Conservation (phyloP, 2,113 vertebrate genomes). For the Micromys minutus region DNA sequence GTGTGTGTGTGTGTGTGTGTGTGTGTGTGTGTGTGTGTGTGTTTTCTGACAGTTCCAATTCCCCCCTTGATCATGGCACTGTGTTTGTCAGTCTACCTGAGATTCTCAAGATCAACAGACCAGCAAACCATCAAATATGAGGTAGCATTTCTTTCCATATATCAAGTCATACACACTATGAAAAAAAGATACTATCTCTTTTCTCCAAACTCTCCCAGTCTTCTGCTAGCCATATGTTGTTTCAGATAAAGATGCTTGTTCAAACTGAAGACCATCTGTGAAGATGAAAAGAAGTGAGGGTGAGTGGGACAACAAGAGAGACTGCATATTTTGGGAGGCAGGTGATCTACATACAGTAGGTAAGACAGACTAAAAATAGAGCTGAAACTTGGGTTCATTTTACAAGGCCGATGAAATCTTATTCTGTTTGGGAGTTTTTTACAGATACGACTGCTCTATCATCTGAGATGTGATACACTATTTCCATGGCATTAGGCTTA, state of each 20-base stretch:
- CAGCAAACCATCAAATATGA: background rate
- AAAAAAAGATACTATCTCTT: background rate
- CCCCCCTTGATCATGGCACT: background rate
- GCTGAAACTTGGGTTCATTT: too few relatives aligned
- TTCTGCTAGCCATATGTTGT: background rate
- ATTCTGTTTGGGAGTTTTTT: background rate
- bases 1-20: too few relatives aligned
- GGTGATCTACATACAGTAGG: fast-evolving
- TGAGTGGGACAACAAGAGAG: fast-evolving
- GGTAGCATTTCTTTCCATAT: background rate
- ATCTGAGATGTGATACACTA: background rate
- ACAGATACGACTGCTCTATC: background rate
- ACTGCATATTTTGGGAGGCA: background rate
- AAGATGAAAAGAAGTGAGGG: background rate
- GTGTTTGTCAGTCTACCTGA: background rate
- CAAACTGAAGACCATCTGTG: background rate
- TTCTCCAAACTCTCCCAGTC: background rate
- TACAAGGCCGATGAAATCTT: background rate
- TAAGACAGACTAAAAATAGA: background rate
- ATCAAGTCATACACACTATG: background rate
- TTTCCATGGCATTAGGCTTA: background rate
- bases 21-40: too few relatives aligned
- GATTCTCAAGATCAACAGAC: background rate
- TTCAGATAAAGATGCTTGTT: background rate
- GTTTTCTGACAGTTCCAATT: background rate